phyloP scores from a whole-genome alignment of 2,888 invertebrate genomes.

The Pogonocherus hispidulus region DNA sequence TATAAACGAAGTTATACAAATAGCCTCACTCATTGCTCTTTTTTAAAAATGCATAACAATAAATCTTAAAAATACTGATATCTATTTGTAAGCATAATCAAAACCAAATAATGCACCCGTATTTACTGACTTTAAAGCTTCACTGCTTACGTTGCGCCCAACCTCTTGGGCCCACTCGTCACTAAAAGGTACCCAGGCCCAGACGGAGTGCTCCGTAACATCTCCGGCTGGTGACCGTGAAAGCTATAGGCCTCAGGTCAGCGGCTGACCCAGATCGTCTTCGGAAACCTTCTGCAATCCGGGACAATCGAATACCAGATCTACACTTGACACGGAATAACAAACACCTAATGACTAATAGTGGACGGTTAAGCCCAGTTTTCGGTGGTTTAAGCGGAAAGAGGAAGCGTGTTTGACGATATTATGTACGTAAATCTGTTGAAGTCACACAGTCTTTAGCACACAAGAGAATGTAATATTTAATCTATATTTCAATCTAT shows the following conservation, averaged over 20 bases:
- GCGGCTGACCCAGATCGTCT: constrained; percentile 56
- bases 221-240: constrained; percentile 57
- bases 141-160: too few relatives aligned
- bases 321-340: constrained; percentile 50
- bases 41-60: too few relatives aligned
- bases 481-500: too few relatives aligned
- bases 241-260: constrained; percentile 58
- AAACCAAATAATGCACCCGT: too few relatives aligned
- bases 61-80: too few relatives aligned
- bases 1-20: too few relatives aligned
- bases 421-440: neutral
- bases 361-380: neutral
- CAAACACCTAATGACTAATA: constrained; percentile 23
- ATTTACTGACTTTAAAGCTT: too few relatives aligned
- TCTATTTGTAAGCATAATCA: too few relatives aligned
- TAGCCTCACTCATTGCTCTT: too few relatives aligned
- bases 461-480: too few relatives aligned
- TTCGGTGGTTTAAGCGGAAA: neutral
- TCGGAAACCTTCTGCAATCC: constrained; percentile 44
- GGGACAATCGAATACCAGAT: constrained; percentile 51
- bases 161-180: neutral
- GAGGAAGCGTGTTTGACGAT: constrained; percentile 1
- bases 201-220: constrained; percentile 28
- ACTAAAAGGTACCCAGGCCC: constrained; percentile 20
- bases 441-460: too few relatives aligned